Evolutionary conservation across 2,797 vertebrate species (phyloP).

Genomic region (Acropternis orthonyx): DNA sequence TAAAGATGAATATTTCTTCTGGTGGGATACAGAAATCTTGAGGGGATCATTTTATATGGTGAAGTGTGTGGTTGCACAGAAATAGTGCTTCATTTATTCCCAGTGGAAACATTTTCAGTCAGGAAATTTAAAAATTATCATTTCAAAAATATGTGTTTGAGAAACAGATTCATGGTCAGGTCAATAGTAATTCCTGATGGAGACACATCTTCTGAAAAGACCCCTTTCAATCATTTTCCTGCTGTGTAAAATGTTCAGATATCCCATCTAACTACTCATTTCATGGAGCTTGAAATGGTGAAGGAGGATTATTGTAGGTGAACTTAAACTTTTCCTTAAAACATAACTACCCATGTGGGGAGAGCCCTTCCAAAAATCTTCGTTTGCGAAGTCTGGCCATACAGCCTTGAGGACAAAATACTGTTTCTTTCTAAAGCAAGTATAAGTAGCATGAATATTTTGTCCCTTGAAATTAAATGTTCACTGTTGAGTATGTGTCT

Average conservation of each 20-base stretch:
- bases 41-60: not conserved
- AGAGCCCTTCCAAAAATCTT: no score
- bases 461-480: not conserved
- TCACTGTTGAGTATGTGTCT: not conserved
- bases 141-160: not conserved
- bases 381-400: no score
- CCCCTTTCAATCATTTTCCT: not conserved
- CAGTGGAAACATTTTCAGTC: not conserved
- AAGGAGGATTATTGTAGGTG: not conserved
- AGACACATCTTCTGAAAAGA: not conserved
- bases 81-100: not conserved
- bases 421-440: not conserved
- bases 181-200: not conserved
- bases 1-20: not conserved
- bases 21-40: not conserved
- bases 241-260: not conserved
- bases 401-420: not conserved
- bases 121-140: not conserved
- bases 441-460: not conserved
- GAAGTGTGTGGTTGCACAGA: not conserved
- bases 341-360: no score
- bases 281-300: not conserved
- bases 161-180: not conserved
- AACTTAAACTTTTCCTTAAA: not conserved
- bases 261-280: not conserved